Evolutionary conservation across 2,797 vertebrate species (phyloP), one percentile per base, ranked within the genome.

Genomic region (Melanotaenia trifasciata): DNA sequence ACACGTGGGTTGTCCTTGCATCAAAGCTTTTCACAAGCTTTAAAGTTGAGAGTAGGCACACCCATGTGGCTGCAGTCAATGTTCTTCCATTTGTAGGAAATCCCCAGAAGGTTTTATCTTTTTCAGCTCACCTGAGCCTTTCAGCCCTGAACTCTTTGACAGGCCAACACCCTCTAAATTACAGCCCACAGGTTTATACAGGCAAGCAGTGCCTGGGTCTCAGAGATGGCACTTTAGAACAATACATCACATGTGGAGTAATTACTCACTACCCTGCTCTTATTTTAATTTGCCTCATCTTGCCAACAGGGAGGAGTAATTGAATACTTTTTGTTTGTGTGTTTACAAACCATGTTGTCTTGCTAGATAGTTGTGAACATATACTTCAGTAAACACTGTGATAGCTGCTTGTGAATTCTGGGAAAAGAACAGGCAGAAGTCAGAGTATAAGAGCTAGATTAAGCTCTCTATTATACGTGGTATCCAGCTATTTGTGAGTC

Each of bases 91-190:
- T 80, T 32, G 71, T 38, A 77, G 83, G 71, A 89, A 85, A 80
- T 82, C 65, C 81, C 88, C 79, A 43, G 80, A 87, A 87, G 84
- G 74, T 75, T 87, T 88, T 2, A 65, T 80, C 84, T 81, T 81
- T 76, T 78, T 84, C 82, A 81, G 59, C 84, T 87, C 80, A 88
- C 80, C 87, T 87, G 74, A 70, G 64, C 68, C 61, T 20, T 88
- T 87, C 78, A 83, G 58, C 80, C 54, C 51, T 38, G 64, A 74
- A 78, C 20, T 75, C 65, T 76, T 57, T 76, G 75, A 81, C 78
- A 78, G 85, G 84, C 85, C 89, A 90, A 89, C 89, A 67, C 89
- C 82, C 87, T 85, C 32, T 43, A 85, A 87, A 87, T 88, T 90
- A 77, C 67, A 84, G 77, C 72, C 35, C 77, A 50, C 90, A 88